These are phyloP conservation scores for Callorhinus ursinus DNA, from an alignment of 2,113 vertebrate genomes.

Conservation along the genomic window DNA sequence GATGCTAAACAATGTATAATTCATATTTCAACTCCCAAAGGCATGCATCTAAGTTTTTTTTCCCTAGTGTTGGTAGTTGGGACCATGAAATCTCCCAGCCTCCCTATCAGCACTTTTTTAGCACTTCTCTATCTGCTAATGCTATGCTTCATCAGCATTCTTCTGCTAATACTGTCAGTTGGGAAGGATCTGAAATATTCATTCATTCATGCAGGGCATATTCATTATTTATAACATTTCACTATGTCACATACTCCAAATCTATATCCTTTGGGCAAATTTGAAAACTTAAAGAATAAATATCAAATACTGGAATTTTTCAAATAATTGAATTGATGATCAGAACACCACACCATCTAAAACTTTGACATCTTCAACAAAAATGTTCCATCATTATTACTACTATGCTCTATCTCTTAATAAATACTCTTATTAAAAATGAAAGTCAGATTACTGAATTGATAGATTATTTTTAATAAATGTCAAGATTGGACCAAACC, in stretches of 20 bases:
- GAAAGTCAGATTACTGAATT: background rate
- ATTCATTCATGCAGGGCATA: background rate
- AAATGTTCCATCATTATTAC: background rate
- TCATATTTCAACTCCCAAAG: background rate
- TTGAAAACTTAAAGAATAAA: background rate
- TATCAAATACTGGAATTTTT: background rate
- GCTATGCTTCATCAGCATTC: background rate
- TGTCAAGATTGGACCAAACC: background rate
- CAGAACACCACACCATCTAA: background rate
- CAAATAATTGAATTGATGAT: background rate
- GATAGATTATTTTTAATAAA: background rate
- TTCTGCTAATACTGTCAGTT: background rate
- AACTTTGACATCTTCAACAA: background rate
- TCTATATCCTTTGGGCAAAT: background rate
- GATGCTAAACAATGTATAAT: background rate
- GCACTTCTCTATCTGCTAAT: background rate
- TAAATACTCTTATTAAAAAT: slow-evolving; percentile 28
- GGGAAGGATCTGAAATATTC: background rate
- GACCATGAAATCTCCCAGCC: background rate
- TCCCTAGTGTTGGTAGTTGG: background rate
- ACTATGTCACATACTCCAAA: background rate
- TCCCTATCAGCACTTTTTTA: background rate
- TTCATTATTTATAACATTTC: slow-evolving; percentile 9
- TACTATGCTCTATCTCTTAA: background rate
- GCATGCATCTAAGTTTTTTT: background rate